Evolutionary conservation across 2,888 invertebrate genomes (phyloP), one percentile per base, ranked within the genome.

Genomic region (Ectobius pallidus): DNA sequence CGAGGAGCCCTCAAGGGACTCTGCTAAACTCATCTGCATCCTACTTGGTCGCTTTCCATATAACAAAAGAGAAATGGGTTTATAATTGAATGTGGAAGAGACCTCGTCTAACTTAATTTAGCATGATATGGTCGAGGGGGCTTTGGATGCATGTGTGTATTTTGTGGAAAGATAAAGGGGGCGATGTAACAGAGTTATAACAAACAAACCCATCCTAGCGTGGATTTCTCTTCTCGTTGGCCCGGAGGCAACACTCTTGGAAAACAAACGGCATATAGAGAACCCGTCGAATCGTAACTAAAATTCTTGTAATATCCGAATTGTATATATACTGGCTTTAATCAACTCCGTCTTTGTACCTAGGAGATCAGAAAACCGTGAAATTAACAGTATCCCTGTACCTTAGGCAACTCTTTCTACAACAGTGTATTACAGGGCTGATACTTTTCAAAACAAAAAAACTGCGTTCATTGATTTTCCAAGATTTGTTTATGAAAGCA

Each of bases 81-180:
- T 65, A 67, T 75, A 75, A 75, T 75, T 72, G 73, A 71, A 72
- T 75, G 69, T 30, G 71, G 27, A 61, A 49, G 71, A 69, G 73
- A 75, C 65, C 49, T 22, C 46, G 34, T 34, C 39, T 75, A 75
- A 75, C 73, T 70, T 39, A 67, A 65, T 75, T 72, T 73, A 69
- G 65, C 55, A 75, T 75, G 75, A 75, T 75, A 75, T 72, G 75
- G 73, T 72, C 73, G 71, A 75, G 75, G 55, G 75, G 62, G 69
- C n/a, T 39, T 55, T 68, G 42, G 32, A 62, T 62, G 22, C 39
- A 39, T 62, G 39, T 39, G 22, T 25, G 20, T 39, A 20, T 62
- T 27, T 34, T 62, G 39, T 20, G 39, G 39, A 16, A 65, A 65
- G 65, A 65, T 65, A 65, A 65, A 65, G 65, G 65, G 46, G 46